phyloP scores from a whole-genome alignment of 2,888 invertebrate genomes.

The Pollenia griseotomentosa region DNA sequence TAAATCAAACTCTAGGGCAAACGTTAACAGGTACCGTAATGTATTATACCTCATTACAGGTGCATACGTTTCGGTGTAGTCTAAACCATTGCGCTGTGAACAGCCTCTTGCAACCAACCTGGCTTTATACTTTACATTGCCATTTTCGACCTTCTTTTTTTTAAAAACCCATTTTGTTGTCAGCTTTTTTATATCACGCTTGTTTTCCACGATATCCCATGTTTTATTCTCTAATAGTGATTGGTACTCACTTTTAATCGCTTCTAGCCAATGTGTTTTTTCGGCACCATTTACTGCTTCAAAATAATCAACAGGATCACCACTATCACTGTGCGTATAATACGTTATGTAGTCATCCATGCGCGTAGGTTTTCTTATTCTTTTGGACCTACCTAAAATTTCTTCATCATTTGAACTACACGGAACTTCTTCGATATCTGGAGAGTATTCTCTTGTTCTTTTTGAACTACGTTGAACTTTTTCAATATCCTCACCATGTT shows the following conservation, averaged over 20 bases:
- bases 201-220: constrained; percentile 73
- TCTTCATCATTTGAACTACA: background rate
- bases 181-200: constrained; percentile 43
- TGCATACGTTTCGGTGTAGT: constrained; percentile 68
- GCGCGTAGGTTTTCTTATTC: constrained; percentile 25
- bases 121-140: constrained; percentile 41
- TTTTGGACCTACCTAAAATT: constrained; percentile 30
- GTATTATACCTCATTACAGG: constrained; percentile 34
- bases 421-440: background rate
- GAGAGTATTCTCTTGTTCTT: background rate
- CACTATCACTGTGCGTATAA: background rate
- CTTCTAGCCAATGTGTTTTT: constrained; percentile 34
- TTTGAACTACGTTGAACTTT: background rate
- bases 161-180: constrained; percentile 74
- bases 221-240: constrained; percentile 82
- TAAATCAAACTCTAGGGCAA: constrained; percentile 38
- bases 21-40: constrained; percentile 19
- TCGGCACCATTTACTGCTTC: constrained; percentile 12
- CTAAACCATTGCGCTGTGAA: constrained; percentile 72
- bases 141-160: constrained; percentile 44
- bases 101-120: constrained; percentile 75
- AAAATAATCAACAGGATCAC: constrained; percentile 28
- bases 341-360: constrained; percentile 48
- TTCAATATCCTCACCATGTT: constrained; percentile 3
- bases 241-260: constrained; percentile 36